Base-by-base conservation (phyloP, 2,888 invertebrate genomes). In the Phorcus lineatus region DNA sequence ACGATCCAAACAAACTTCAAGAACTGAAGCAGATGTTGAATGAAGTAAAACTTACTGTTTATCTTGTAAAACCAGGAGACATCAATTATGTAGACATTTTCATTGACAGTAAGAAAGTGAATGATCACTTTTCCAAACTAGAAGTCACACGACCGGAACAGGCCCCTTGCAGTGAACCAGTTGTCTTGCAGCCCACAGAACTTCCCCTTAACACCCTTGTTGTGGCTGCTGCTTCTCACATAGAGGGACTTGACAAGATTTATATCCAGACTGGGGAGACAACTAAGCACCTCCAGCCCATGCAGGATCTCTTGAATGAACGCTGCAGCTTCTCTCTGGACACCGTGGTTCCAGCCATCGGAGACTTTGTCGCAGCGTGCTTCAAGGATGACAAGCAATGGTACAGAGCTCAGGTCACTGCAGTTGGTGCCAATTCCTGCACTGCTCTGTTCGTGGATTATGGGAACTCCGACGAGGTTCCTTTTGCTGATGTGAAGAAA, bases 181-280 rank as follows among this genome's bases (percentile, higher is more conserved):
- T 47, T 11, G 13, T 47, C 47, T 13, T 54, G 22, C 62, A n/a
- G 52, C 70, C 52, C 36, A 53, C 19, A 36, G 66, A 78, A n/a
- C 19, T 83, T 22, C 78, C 82, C 36, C 19, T 78, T 24, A 79
- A 82, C 57, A 22, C 66, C 40, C 13, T 47, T n/a, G 52, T 80
- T 13, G 7, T 19, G n/a, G 82, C 75, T 17, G 62, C 62, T 19
- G 77, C 82, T 6, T 78, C 80, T 2, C 77, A 78, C 55, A 80
- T 85, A 4, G 66, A 79, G 19, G 78, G 77, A 4, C 74, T 80
- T 28, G 77, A 76, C 19, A 57, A 95, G 80, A 95, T 97, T 88
- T 96, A 94, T 89, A 94, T 96, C 0, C 94, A 95, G 86, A 95
- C 95, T 93, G 95, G 95, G 91, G 91, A 83, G n/a, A 74, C 81